phyloP scores from a whole-genome alignment of 2,113 vertebrate species.

The Alectura lathami region DNA sequence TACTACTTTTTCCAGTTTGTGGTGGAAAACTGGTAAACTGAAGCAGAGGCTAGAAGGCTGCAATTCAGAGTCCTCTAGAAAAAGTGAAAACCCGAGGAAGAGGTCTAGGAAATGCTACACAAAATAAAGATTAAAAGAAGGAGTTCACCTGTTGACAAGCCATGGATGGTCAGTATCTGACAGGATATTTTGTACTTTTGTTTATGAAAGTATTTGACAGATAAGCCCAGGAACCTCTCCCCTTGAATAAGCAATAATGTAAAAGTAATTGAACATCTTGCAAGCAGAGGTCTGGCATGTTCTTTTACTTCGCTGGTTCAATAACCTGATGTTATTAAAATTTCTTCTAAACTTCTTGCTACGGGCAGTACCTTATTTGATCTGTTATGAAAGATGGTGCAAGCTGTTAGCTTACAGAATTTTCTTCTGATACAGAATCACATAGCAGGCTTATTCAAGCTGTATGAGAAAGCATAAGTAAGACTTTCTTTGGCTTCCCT shows the following conservation, averaged over 20 bases:
- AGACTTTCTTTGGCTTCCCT: constrained; percentile 1
- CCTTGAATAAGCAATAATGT: background rate
- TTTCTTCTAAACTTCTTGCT: constrained; percentile 19
- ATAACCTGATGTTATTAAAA: constrained; percentile 41
- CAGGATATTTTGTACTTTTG: background rate
- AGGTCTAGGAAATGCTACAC: background rate
- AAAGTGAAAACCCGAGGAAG: background rate
- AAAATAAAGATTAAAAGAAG: background rate
- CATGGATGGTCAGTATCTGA: background rate
- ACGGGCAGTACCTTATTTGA: constrained; percentile 35
- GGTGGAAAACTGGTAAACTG: background rate
- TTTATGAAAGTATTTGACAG: background rate
- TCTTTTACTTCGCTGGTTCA: constrained; percentile 16
- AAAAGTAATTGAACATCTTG: constrained; percentile 11
- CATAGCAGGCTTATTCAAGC: constrained; percentile 38
- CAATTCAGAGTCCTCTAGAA: background rate
- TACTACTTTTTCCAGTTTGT: background rate
- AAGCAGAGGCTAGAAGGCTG: background rate
- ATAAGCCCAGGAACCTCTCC: background rate
- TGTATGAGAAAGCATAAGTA: constrained; percentile 13
- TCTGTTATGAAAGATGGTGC: constrained; percentile 31
- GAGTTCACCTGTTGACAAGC: background rate
- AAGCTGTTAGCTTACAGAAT: background rate
- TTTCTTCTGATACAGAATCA: constrained; percentile 32
- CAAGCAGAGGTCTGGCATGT: background rate